Conservation (phyloP, 2,113 vertebrate species). For the Clarias macrocephalus region DNA sequence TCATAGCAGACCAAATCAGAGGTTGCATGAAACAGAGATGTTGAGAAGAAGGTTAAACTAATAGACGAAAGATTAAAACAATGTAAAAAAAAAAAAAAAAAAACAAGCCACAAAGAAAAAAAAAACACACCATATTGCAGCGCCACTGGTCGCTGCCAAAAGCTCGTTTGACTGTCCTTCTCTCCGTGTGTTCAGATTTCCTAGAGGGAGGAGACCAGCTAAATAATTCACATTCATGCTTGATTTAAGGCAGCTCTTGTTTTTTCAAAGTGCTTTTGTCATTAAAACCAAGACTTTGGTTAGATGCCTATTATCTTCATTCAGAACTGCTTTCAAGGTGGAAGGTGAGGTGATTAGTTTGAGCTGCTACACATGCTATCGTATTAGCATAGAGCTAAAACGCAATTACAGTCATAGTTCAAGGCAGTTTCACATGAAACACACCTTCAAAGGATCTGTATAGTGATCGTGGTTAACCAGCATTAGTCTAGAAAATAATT, state of each 20-base stretch:
- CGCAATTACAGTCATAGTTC: constrained; percentile 28
- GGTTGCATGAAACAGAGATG: constrained; percentile 16
- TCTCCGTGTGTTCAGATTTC: constrained; percentile 40
- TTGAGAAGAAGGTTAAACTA: neutral
- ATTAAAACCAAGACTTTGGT: constrained; percentile 38
- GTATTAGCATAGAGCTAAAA: constrained; percentile 12
- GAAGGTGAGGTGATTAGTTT: constrained; percentile 36
- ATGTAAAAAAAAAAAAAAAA: neutral
- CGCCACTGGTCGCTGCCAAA: constrained; percentile 36
- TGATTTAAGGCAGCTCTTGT: constrained; percentile 38
- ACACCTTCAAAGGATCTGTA: constrained; percentile 5
- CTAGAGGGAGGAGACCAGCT: constrained; percentile 36
- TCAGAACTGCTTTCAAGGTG: neutral
- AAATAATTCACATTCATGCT: constrained; percentile 48
- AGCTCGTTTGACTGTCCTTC: constrained; percentile 33
- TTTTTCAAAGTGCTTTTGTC: constrained; percentile 35
- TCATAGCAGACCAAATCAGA: constrained; percentile 35
- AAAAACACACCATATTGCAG: constrained; percentile 42
- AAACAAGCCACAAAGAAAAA: neutral
- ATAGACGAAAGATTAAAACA: neutral
- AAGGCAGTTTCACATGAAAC: constrained; percentile 10
- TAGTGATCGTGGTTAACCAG: neutral
- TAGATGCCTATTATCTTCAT: constrained; percentile 21
- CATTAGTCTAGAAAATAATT: neutral
- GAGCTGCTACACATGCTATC: neutral